Base-by-base conservation (phyloP, 2,113 vertebrate species). In the Gymnorhina tibicen region DNA sequence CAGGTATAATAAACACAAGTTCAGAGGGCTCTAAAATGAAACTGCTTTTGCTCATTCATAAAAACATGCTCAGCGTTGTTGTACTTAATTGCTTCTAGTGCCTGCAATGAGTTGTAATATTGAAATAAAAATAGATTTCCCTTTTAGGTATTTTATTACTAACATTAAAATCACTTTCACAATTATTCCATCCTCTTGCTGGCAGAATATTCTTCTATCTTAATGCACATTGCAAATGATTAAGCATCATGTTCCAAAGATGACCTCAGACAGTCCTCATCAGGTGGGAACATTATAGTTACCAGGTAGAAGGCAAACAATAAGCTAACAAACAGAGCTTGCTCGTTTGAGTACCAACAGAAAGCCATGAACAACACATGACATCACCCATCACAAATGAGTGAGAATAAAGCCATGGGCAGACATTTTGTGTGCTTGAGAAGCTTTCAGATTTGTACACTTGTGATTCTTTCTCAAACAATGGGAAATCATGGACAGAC, bases 21-120 rank as follows among this genome's bases (percentile, higher is more conserved):
- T 55, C 39, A 52, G 37, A 73, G 52, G 32, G 64, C 9, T 75
- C 44, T 35, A 4, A 22, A 41, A 26, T 39, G 69, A 60, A 76
- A 42, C 20, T 68, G 24, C 53, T 76, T 94, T 83, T 85, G 41
- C 32, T 93, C 85, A 94, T 93, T 95, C 94, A 95, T 85, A 94
- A 87, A 89, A 81, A 30, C 12, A 26, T 12, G 26, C 50, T 77
- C 41, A 32, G 41, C 0, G 0, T 22, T 91, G 60, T 60, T 80
- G 23, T 59, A 62, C 55, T 73, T 74, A 70, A 84, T 60, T 66
- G 24, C 41, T 75, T 77, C 28, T 37, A 42, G 44, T 42, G 23
- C n/a, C 78, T 80, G 19, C 35, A 55, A 50, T 66, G 83, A 58
- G 63, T 58, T 80, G 59, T 84, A 80, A 84, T 84, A 77, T 23